These are phyloP conservation scores for Hirundo rustica DNA, from an alignment of 2,797 vertebrate genomes.

Conservation along the genomic window DNA sequence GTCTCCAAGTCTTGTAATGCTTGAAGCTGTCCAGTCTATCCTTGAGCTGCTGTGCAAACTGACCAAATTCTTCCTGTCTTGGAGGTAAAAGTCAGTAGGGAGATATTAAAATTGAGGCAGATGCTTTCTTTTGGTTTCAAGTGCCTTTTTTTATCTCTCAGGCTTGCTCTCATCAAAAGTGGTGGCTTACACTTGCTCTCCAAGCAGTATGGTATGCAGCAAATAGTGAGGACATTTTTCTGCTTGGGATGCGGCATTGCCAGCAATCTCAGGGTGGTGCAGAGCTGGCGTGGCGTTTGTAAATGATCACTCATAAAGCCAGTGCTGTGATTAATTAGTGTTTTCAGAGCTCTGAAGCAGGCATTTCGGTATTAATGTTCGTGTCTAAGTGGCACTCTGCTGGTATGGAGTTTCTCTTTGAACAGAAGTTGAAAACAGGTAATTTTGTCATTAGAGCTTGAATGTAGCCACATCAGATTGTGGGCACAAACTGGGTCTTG, in stretches of 20 bases:
- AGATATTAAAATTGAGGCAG: background rate
- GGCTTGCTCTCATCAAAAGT: background rate
- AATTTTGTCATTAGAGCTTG: background rate
- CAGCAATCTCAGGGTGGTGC: background rate
- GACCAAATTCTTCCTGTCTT: background rate
- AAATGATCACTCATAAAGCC: background rate
- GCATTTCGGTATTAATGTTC: background rate
- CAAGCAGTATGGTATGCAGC: background rate
- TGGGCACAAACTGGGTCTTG: background rate
- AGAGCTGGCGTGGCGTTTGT: background rate
- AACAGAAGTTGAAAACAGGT: background rate
- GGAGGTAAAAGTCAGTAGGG: background rate
- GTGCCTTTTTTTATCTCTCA: background rate
- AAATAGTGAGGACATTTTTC: background rate
- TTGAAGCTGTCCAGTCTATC: background rate
- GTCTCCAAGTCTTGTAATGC: background rate
- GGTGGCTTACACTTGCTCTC: background rate
- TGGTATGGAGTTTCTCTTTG: background rate
- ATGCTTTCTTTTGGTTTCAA: background rate
- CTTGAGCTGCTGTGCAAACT: background rate
- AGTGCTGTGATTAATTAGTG: slow-evolving; percentile 14
- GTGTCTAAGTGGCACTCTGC: background rate
- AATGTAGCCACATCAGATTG: background rate
- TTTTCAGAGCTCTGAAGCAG: slow-evolving; percentile 7
- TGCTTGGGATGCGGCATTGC: background rate